Evolutionary conservation across 2,888 invertebrate genomes (phyloP), one percentile per base, ranked within the genome.

Genomic region (Drosophila pseudotakahashii): DNA sequence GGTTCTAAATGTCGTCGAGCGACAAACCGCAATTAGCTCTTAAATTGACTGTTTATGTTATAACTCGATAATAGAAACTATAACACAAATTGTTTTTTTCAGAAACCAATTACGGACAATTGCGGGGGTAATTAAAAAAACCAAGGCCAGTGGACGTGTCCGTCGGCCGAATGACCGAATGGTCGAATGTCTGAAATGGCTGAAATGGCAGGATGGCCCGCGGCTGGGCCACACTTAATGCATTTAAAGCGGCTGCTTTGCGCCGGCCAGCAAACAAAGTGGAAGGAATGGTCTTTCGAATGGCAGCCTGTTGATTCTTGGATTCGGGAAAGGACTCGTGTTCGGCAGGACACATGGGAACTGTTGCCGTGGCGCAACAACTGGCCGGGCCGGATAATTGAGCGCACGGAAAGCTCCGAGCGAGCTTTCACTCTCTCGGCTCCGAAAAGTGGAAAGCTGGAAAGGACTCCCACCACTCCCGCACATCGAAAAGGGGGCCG

Each of bases 271-370:
- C 63, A 62, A 34, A 30, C 57, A 52, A 23, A 51, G 37, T 45
- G 45, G 32, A 42, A n/a, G 41, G 45, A 62, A 62, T 41, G 48
- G 62, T 23, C 34, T 3, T 30, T 66, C 30, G 16, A 26, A 45
- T 45, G 26, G 73, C 88, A 88, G 91, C 90, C 91, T 90, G 90
- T 90, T 90, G 90, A 89, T 90, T 90, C 89, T 37, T 23, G 60
- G 45, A 6, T 7, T 45, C 45, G 23, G 26, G 10, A 5, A 10
- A 26, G 63, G 42, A 64, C 45, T 53, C 34, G 34, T 11, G 0
- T 11, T 34, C 16, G 30, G 64, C 58, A 19, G 68, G 34, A 34
- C 11, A 11, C 11, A 11, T 34, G 34, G 69, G 66, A 86, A 85
- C 82, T 83, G 82, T 83, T 83, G 82, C 82, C 70, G 79, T 82